These are phyloP conservation scores for Drosophila mauritiana DNA, from an alignment of 1,140 invertebrate species.

Conservation along the genomic window DNA sequence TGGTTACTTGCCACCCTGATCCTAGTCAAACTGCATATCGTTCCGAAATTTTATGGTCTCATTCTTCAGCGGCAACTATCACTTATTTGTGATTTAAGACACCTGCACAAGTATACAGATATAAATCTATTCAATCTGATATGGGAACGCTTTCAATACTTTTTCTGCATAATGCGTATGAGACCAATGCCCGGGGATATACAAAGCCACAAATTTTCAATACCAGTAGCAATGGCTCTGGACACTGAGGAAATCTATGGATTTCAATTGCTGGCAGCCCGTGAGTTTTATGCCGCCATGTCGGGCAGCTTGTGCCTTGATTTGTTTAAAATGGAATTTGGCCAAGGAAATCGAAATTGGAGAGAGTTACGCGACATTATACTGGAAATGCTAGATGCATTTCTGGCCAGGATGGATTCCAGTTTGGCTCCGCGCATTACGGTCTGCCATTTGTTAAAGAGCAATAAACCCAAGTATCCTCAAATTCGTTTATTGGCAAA, in stretches of 20 bases:
- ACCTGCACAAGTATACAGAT: neutral
- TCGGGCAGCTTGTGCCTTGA: neutral
- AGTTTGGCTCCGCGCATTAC: neutral
- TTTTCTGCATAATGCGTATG: neutral
- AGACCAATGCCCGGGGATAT: neutral
- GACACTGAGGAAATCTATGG: conserved; percentile 15
- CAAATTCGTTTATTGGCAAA: neutral
- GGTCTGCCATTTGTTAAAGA: conserved; percentile 6
- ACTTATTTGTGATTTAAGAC: neutral
- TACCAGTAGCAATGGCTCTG: conserved; percentile 20
- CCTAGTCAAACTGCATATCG: conserved; percentile 11
- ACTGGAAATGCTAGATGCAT: conserved; percentile 6
- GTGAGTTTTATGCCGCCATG: conserved; percentile 31
- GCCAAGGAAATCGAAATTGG: conserved; percentile 11
- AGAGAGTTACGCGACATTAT: conserved; percentile 6
- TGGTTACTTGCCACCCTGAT: conserved; percentile 22
- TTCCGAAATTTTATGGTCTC: neutral
- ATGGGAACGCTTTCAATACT: neutral
- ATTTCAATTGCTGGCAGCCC: conserved; percentile 40
- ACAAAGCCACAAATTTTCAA: neutral
- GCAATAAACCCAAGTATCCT: neutral
- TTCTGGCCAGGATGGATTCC: conserved; percentile 1
- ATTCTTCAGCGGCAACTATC: conserved; percentile 26
- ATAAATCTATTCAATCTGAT: neutral
- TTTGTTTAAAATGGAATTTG: neutral